phyloP scores from a whole-genome alignment of 1,140 invertebrate genomes.

The Steinernema khuongi region DNA sequence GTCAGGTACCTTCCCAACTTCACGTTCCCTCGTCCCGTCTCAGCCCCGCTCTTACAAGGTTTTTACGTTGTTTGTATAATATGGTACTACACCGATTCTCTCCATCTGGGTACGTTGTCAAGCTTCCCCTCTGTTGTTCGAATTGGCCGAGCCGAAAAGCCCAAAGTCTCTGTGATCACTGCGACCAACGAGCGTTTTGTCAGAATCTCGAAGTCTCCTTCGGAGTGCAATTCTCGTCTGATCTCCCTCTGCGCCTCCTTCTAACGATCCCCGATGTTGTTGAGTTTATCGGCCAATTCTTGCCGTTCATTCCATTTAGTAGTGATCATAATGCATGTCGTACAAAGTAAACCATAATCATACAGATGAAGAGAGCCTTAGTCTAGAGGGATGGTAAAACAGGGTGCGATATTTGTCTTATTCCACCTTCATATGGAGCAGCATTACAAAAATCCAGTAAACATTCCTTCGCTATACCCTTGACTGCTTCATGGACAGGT shows the following conservation, averaged over 20 bases:
- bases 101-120: not conserved
- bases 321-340: not conserved
- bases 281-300: not conserved
- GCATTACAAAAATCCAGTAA: too few relatives aligned
- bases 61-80: not conserved
- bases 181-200: not conserved
- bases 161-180: not conserved
- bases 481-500: too few relatives aligned
- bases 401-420: too few relatives aligned
- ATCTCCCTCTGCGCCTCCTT: too few relatives aligned
- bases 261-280: not conserved
- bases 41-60: not conserved
- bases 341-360: not conserved
- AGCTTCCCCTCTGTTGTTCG: not conserved
- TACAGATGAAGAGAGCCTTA: too few relatives aligned
- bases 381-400: too few relatives aligned
- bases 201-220: not conserved
- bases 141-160: not conserved
- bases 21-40: not conserved
- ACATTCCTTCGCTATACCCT: too few relatives aligned
- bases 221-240: not conserved
- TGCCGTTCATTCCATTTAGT: not conserved
- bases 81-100: not conserved
- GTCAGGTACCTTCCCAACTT: not conserved
- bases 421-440: too few relatives aligned